Conservation (phyloP, 2,797 vertebrate species). For the Girardinus metallicus region DNA sequence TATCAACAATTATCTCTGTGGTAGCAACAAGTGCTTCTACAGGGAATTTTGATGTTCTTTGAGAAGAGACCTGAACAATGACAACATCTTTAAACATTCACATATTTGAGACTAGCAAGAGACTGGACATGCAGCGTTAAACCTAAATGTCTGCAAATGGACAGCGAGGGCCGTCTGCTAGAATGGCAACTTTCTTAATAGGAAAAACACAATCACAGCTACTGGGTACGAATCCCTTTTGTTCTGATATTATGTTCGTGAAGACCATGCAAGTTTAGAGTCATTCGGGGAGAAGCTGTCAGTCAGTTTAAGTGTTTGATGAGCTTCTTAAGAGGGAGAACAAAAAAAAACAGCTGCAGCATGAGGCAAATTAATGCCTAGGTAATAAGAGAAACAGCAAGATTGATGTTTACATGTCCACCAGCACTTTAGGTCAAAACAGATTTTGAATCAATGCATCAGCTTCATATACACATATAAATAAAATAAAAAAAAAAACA, state of each 20-base stretch:
- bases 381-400: constrained; percentile 31
- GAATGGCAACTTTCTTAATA: not conserved
- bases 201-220: not conserved
- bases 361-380: constrained; percentile 23
- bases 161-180: not conserved
- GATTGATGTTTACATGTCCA: constrained; percentile 24
- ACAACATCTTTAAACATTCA: constrained; percentile 60
- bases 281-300: constrained; percentile 38
- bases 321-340: constrained; percentile 42
- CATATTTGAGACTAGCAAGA: constrained; percentile 39
- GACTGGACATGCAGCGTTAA: constrained; percentile 11
- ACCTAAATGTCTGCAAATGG: constrained; percentile 7
- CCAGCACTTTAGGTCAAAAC: constrained; percentile 28
- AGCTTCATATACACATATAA: no score
- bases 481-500: not conserved
- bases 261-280: constrained; percentile 21
- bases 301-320: constrained; percentile 53
- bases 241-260: not conserved
- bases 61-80: constrained; percentile 57
- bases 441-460: constrained; percentile 22
- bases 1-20: constrained; percentile 70
- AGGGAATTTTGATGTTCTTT: constrained; percentile 55
- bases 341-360: constrained; percentile 19
- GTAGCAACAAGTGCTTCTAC: constrained; percentile 67
- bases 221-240: not conserved